These are phyloP conservation scores for Eupithecia subfuscata DNA, from an alignment of 2,888 invertebrate species.

Conservation along the genomic window DNA sequence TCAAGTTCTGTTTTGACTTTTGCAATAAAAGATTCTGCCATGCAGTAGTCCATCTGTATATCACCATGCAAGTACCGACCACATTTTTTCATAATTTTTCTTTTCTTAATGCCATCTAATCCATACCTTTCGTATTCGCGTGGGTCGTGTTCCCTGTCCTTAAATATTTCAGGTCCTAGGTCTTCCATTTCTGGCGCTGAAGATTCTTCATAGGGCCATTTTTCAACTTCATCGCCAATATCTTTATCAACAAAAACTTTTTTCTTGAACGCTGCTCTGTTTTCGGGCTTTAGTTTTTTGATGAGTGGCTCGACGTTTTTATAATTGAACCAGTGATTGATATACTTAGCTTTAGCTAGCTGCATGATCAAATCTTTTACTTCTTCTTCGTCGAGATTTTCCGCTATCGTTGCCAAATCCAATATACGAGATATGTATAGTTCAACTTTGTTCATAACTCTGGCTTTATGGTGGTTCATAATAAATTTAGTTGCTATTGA, in stretches of 20 bases:
- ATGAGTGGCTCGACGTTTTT: slow-evolving; percentile 48
- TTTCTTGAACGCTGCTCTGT: slow-evolving; percentile 46
- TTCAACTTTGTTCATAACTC: slow-evolving; percentile 48
- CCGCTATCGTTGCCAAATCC: slow-evolving; percentile 43
- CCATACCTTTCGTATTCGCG: slow-evolving; percentile 23
- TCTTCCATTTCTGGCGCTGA: slow-evolving; percentile 24
- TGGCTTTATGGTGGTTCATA: slow-evolving; percentile 43
- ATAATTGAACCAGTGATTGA: slow-evolving; percentile 44
- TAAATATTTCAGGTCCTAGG: slow-evolving; percentile 37
- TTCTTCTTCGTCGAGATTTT: slow-evolving; percentile 43
- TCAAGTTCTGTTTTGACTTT: slow-evolving; percentile 49
- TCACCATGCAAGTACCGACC: background rate
- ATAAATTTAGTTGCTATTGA: slow-evolving; percentile 44
- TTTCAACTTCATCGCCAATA: slow-evolving; percentile 39
- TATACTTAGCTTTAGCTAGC: slow-evolving; percentile 45
- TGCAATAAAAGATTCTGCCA: background rate
- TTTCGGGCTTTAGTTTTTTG: slow-evolving; percentile 44
- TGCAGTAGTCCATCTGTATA: background rate
- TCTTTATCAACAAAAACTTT: slow-evolving; percentile 52
- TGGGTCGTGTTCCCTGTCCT: slow-evolving; percentile 35
- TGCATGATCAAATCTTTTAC: slow-evolving; percentile 44
- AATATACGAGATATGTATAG: slow-evolving; percentile 47
- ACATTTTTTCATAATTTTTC: slow-evolving; percentile 14
- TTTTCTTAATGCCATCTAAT: slow-evolving; percentile 10
- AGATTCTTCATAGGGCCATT: slow-evolving; percentile 54